Percentiles rank a stretch among this genome's conserved stretches.
Evolutionary conservation across 2,797 vertebrate species (phyloP).

Genomic region (Pampus argenteus): DNA sequence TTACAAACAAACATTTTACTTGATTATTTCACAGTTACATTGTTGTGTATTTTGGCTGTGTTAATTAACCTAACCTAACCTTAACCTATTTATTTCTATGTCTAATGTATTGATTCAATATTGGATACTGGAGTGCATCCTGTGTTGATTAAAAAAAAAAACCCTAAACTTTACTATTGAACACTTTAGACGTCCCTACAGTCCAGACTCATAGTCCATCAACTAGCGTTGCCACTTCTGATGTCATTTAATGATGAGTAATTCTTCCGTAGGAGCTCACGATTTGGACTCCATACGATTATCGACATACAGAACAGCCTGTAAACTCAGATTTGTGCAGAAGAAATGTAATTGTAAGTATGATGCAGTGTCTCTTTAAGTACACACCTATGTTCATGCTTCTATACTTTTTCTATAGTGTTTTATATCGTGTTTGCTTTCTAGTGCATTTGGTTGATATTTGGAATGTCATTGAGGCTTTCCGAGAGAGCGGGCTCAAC

Average conservation of each 20-base stretch:
- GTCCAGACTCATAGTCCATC: constrained; percentile 9
- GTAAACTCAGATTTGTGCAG: constrained; percentile 98
- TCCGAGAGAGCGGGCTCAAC: constrained; percentile 95
- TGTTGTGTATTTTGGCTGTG: background rate
- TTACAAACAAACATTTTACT: background rate
- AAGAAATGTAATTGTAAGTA: constrained; percentile 99
- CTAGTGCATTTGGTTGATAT: constrained; percentile 98
- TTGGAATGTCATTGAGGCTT: constrained; percentile 98
- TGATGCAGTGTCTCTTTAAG: background rate
- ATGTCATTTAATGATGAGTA: constrained; percentile 31
- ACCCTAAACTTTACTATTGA: no score
- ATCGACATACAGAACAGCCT: constrained; percentile 98
- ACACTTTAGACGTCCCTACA: background rate
- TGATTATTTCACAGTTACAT: background rate
- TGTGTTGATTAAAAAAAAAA: background rate
- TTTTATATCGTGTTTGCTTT: constrained; percentile 9
- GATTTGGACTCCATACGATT: constrained; percentile 98
- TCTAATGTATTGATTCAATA: background rate
- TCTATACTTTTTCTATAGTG: background rate
- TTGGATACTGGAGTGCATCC: background rate
- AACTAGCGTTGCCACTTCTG: background rate
- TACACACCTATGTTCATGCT: background rate
- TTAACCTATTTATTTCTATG: background rate
- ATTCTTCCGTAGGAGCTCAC: constrained; percentile 90
- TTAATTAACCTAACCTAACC: background rate